phyloP scores from a whole-genome alignment of 2,113 vertebrate genomes.

The Equus quagga region DNA sequence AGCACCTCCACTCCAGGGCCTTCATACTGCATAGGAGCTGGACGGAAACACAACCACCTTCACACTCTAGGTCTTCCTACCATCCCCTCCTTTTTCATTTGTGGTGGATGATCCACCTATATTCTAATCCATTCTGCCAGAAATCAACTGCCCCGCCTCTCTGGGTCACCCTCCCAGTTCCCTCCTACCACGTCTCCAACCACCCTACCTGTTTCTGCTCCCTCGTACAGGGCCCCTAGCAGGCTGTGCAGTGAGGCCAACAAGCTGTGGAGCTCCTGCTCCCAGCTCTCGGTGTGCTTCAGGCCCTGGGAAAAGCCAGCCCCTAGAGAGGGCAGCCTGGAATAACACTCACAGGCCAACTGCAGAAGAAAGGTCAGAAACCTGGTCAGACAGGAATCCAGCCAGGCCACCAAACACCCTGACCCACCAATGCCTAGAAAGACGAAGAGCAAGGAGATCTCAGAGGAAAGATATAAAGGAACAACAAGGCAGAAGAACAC shows the following conservation, averaged over 20 bases:
- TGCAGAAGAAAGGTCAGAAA: slow-evolving; percentile 66
- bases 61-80: background rate
- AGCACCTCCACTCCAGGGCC: slow-evolving; percentile 89
- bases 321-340: slow-evolving; percentile 90
- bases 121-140: background rate
- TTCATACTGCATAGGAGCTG: slow-evolving; percentile 89
- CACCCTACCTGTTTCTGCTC: slow-evolving; percentile 89
- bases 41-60: slow-evolving; percentile 24
- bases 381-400: background rate
- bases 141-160: background rate
- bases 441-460: background rate
- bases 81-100: background rate
- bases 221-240: slow-evolving; percentile 90
- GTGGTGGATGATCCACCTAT: background rate
- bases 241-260: slow-evolving; percentile 90
- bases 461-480: background rate
- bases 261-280: slow-evolving; percentile 92
- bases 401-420: background rate
- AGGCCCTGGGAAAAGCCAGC: slow-evolving; percentile 91
- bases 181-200: background rate
- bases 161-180: background rate
- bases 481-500: background rate
- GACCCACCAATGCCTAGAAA: background rate
- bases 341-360: slow-evolving; percentile 94
- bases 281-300: slow-evolving; percentile 92